Conservation (phyloP, 2,113 vertebrate species). For the Calcarius ornatus region DNA sequence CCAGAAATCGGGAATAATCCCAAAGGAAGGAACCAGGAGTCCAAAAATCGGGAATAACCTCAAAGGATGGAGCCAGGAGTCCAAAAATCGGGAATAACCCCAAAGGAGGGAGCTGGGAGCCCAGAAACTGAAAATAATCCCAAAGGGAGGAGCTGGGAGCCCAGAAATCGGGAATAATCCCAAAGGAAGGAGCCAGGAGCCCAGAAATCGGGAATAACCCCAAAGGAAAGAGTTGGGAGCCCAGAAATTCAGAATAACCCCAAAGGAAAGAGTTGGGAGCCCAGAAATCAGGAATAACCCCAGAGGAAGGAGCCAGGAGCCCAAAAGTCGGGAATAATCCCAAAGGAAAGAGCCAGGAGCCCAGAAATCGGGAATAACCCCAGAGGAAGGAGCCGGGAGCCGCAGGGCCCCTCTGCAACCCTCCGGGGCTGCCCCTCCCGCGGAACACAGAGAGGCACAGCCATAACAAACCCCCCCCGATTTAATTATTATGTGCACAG, state of each 20-base stretch:
- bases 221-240: not conserved
- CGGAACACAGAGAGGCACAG: not conserved
- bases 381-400: not conserved
- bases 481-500: not conserved
- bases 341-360: not conserved
- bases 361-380: not conserved
- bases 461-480: not conserved
- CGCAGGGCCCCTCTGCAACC: not conserved
- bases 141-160: not conserved
- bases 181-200: not conserved
- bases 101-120: not conserved
- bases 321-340: accelerated
- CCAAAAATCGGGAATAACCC: accelerated
- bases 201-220: accelerated
- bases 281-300: not conserved
- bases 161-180: not conserved
- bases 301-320: not conserved
- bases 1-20: not conserved
- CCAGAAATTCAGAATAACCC: accelerated
- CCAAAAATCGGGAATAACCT: accelerated
- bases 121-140: not conserved
- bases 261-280: not conserved
- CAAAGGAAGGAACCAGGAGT: not conserved
- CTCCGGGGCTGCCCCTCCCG: not conserved
- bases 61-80: accelerated